Evolutionary conservation across 2,113 vertebrate species (phyloP).

Genomic region (Cyanistes caeruleus): DNA sequence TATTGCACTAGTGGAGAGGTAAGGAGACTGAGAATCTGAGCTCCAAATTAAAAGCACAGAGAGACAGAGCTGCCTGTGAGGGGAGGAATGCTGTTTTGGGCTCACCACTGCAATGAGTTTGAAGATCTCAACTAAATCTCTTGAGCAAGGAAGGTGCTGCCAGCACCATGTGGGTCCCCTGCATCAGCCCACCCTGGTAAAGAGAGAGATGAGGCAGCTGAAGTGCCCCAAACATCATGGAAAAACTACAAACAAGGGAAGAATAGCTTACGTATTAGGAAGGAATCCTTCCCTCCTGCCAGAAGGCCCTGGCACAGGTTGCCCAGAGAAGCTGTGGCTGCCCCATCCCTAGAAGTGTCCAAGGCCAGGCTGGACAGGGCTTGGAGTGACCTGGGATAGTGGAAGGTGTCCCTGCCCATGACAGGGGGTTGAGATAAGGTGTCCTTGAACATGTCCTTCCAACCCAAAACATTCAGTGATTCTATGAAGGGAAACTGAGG

Average conservation of each 20-base stretch:
- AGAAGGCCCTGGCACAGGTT: not conserved
- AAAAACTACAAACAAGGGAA: not conserved
- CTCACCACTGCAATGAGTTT: not conserved
- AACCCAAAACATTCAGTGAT: not conserved
- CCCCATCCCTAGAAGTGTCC: not conserved
- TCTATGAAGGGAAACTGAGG: not conserved
- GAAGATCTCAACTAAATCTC: not conserved
- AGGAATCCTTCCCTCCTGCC: not conserved
- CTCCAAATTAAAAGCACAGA: not conserved
- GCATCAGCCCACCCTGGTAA: not conserved
- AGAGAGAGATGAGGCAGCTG: not conserved
- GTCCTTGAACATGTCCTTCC: not conserved
- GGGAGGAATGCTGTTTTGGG: not conserved
- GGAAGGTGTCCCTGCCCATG: not conserved
- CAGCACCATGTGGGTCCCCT: not conserved
- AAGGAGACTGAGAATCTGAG: not conserved
- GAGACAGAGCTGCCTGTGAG: not conserved
- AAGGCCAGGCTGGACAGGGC: not conserved
- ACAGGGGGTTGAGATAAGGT: not conserved
- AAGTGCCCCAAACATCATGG: not conserved
- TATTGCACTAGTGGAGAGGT: not conserved
- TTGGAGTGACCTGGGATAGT: not conserved
- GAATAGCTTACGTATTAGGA: not conserved
- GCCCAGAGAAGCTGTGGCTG: not conserved
- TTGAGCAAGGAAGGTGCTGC: not conserved